Evolutionary conservation across 2,113 vertebrate species (phyloP).

Genomic region (Daubentonia madagascariensis): DNA sequence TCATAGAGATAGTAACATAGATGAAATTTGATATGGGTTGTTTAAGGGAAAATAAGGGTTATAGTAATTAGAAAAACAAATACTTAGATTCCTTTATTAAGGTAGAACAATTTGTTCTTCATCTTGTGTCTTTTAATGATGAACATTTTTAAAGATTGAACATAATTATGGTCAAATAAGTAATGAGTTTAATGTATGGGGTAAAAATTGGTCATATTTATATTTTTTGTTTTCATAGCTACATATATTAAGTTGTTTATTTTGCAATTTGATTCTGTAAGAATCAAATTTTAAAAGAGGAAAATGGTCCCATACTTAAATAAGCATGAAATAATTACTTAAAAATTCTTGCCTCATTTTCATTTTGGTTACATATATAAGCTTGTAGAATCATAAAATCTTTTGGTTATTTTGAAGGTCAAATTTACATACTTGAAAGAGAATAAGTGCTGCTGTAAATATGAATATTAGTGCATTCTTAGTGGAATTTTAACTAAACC

Average conservation of each 20-base stretch:
- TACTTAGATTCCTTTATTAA: neutral
- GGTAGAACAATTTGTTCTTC: neutral
- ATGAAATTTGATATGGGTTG: neutral
- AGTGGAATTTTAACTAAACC: conserved; percentile 68
- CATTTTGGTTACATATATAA: neutral
- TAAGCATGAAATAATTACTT: neutral
- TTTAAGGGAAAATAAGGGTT: neutral
- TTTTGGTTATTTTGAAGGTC: conserved; percentile 60
- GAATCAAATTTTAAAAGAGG: neutral
- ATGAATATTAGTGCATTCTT: conserved; percentile 82
- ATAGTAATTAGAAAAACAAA: neutral
- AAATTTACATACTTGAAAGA: conserved; percentile 74
- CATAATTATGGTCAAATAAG: neutral
- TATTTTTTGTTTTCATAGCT: neutral
- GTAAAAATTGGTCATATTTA: neutral
- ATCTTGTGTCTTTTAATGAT: neutral
- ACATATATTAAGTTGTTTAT: neutral
- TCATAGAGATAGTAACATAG: neutral
- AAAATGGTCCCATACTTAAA: neutral
- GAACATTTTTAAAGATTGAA: neutral
- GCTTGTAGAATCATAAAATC: neutral
- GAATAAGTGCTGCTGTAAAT: conserved; percentile 76
- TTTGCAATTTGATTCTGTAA: neutral
- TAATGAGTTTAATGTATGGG: neutral
- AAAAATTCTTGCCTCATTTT: neutral